Conservation (phyloP, 2,113 vertebrate species). For the Chloropsis hardwickii region DNA sequence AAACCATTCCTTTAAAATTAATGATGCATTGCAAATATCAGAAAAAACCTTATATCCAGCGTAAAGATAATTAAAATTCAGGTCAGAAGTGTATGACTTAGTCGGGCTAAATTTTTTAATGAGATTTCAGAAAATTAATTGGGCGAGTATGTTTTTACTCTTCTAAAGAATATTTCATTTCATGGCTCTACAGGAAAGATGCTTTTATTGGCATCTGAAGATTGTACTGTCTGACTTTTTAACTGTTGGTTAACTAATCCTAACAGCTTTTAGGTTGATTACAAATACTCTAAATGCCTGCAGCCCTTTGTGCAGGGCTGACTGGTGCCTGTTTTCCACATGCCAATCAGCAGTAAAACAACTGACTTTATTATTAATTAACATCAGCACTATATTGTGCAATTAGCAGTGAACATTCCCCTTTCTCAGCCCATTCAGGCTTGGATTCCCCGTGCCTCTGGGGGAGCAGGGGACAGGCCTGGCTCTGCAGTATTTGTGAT, state of each 20-base stretch:
- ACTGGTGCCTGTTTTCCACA: not conserved
- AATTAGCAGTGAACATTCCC: not conserved
- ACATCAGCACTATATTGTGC: not conserved
- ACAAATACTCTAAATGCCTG: not conserved
- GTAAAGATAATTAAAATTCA: constrained; percentile 78
- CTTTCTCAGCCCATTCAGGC: not conserved
- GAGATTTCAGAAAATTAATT: constrained; percentile 82
- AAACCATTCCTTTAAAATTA: constrained; percentile 72
- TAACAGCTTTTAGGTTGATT: not conserved
- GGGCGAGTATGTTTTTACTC: constrained; percentile 65
- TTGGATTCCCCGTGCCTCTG: accelerated
- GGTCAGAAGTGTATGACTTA: constrained; percentile 78
- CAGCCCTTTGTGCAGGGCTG: not conserved
- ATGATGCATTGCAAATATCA: constrained; percentile 76
- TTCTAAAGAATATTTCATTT: constrained; percentile 59
- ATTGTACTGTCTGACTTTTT: constrained; percentile 45
- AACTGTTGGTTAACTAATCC: constrained; percentile 33
- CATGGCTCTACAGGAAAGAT: constrained; percentile 22
- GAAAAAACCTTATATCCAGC: constrained; percentile 59
- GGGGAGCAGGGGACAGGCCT: not conserved
- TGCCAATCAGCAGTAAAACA: not conserved
- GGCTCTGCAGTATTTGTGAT: not conserved
- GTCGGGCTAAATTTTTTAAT: constrained; percentile 80
- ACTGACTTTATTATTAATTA: not conserved
- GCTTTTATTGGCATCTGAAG: constrained; percentile 41